phyloP scores from a whole-genome alignment of 2,113 vertebrate species.

The Gracilinanus agilis region DNA sequence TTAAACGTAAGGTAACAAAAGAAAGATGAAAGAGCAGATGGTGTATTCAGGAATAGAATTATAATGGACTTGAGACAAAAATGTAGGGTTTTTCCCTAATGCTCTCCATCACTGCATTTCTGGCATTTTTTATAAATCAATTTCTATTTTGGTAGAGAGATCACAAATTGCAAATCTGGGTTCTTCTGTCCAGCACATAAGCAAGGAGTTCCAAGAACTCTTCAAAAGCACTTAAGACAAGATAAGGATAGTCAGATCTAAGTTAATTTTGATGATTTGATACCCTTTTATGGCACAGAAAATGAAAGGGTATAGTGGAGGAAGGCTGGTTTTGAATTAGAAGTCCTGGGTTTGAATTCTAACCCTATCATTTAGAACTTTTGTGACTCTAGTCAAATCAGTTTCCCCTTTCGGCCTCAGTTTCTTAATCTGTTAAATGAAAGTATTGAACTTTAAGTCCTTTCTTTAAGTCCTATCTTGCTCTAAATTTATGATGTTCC shows the following conservation, averaged over 20 bases:
- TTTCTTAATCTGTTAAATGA: too few species aligned
- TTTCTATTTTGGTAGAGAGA: background rate
- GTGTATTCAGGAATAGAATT: background rate
- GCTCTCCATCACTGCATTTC: slow-evolving; percentile 14
- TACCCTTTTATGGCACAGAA: background rate
- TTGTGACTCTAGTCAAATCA: too few species aligned
- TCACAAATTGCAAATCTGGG: background rate
- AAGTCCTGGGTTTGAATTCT: too few species aligned
- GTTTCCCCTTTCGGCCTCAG: too few species aligned
- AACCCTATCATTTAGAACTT: too few species aligned
- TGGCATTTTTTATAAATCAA: background rate
- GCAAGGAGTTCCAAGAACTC: background rate
- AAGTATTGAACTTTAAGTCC: too few species aligned
- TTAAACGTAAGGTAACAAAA: background rate
- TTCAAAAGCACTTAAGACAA: background rate
- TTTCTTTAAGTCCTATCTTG: too few species aligned
- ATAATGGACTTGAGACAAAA: slow-evolving; percentile 32
- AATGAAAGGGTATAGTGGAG: too few species aligned
- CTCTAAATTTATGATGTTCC: too few species aligned
- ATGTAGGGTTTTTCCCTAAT: slow-evolving; percentile 23
- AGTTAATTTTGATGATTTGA: background rate
- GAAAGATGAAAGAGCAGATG: slow-evolving; percentile 53
- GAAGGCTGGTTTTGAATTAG: too few species aligned
- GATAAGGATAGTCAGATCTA: background rate
- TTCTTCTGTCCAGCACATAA: background rate